Evolutionary conservation across 2,797 vertebrate species (phyloP), one percentile per base, ranked within the genome.

Genomic region (Trachops cirrhosus): DNA sequence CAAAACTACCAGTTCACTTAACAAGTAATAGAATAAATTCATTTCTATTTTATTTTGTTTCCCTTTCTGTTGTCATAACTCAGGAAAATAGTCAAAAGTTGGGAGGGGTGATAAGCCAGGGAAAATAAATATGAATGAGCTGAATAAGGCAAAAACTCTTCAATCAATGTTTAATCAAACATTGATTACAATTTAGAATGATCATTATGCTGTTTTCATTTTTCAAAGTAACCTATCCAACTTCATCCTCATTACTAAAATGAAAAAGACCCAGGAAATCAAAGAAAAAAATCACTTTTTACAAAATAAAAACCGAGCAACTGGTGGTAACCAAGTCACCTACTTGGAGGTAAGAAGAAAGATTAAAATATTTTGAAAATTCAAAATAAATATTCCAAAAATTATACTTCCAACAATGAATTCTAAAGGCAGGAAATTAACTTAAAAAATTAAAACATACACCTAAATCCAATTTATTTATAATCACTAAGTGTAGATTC

Each of bases 241-340:
- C 44, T 59, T 96, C 29, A 41, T 73, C 73, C 95, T 84, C 91
- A 92, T 71, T 87, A 71, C 24, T 79, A 71, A 87, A 54, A 64
- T 64, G 9, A 90, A 86, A 92, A 91, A 88, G 19, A 77, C 24
- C 44, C 7, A 44, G 67, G 7, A 91, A 52, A 71, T 68, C 52
- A 50, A 86, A 68, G 59, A 6, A 57, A 64, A 91, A 64, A 48
- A 74, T 10, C 57, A 26, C n/a, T 64, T 74, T 29, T 89, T 54
- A 22, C 21, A 79, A 19, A 90, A 18, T 57, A 26, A 54, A 73
- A 73, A 11, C 19, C 68, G 64, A 62, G 19, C 22, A 75, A 7
- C 34, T 39, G 18, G 15, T 39, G 77, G 21, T 73, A 52, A 89
- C 68, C 16, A n/a, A 88, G 52, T n/a, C 59, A 50, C 24, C 62